Percentiles rank a stretch among this genome's conserved stretches.
Evolutionary conservation across 2,888 invertebrate genomes (phyloP).

Genomic region (Rutpela maculata): DNA sequence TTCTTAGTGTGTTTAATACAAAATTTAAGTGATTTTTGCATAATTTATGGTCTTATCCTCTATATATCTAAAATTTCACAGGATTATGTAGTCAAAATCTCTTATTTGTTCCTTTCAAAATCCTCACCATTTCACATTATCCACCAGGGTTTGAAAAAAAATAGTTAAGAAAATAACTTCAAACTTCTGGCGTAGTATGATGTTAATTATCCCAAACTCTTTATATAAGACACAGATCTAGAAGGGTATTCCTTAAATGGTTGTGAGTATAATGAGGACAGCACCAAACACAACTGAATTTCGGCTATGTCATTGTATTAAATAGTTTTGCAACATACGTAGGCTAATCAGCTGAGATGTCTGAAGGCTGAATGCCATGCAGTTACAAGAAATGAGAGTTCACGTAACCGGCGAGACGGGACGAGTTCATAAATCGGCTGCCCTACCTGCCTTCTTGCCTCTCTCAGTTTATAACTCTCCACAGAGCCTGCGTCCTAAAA

Average conservation of each 20-base stretch:
- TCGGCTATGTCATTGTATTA: not conserved
- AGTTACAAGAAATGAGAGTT: conserved; percentile 52
- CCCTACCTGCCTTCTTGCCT: conserved; percentile 41
- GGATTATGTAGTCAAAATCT: too few relatives aligned
- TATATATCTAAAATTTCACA: too few relatives aligned
- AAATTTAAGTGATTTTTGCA: too few relatives aligned
- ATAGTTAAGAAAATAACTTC: too few relatives aligned
- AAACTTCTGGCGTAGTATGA: too few relatives aligned
- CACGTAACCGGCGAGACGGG: conserved; percentile 56
- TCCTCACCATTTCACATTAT: too few relatives aligned
- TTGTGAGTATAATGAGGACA: not conserved
- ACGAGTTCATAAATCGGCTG: conserved; percentile 52
- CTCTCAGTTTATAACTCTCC: conserved; percentile 3
- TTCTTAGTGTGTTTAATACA: too few relatives aligned
- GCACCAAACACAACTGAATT: not conserved
- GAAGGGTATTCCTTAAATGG: not conserved
- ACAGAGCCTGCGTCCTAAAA: not conserved
- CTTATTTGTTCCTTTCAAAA: too few relatives aligned
- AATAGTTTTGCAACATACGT: conserved; percentile 28
- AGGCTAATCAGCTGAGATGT: conserved; percentile 39
- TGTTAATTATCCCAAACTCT: too few relatives aligned
- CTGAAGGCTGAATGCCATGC: conserved; percentile 42
- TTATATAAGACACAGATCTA: not conserved
- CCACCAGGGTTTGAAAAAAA: too few relatives aligned
- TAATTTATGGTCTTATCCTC: too few relatives aligned